Percentiles rank a stretch among this genome's conserved stretches.
Conservation (phyloP, 1,140 invertebrate genomes). For the Micrasema minimum region DNA sequence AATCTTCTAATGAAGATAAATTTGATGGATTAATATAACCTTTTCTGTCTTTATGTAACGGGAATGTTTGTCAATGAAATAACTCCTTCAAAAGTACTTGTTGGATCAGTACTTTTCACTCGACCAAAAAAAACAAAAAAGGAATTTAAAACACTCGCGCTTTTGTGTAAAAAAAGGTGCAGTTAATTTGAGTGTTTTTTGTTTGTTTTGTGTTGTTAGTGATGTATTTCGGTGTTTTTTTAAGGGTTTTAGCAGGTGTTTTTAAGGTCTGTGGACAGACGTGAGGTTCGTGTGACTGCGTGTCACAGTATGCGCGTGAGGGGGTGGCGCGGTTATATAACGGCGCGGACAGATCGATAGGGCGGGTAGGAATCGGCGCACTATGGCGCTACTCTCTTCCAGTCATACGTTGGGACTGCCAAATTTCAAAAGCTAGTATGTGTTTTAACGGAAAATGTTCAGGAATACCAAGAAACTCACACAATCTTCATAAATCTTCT, state of each 20-base stretch:
- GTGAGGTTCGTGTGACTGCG: slow-evolving; percentile 20
- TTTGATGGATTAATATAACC: slow-evolving; percentile 6
- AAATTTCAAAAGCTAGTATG: too few relatives aligned
- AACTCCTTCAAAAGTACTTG: slow-evolving; percentile 42
- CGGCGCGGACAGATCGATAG: slow-evolving; percentile 45
- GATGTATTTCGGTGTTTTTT: neutral
- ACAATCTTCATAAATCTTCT: too few relatives aligned
- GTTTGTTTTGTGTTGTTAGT: slow-evolving; percentile 1
- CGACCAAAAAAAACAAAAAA: slow-evolving; percentile 1
- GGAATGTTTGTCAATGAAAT: slow-evolving; percentile 37
- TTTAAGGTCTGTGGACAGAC: slow-evolving; percentile 7
- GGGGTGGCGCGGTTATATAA: slow-evolving; percentile 47
- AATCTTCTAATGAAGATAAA: neutral
- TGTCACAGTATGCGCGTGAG: slow-evolving; percentile 27
- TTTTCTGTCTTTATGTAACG: slow-evolving; percentile 8
- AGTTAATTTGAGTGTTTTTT: slow-evolving; percentile 4
- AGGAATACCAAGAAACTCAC: too few relatives aligned
- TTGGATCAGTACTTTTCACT: slow-evolving; percentile 30
- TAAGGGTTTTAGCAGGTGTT: slow-evolving; percentile 2
- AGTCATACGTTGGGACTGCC: too few relatives aligned
- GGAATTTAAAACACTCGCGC: slow-evolving; percentile 5
- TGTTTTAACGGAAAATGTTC: too few relatives aligned
- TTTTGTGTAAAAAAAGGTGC: neutral
- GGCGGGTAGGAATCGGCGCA: slow-evolving; percentile 39
- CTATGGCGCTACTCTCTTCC: slow-evolving; percentile 6